Conservation (phyloP, 2,113 vertebrate species). For the Procapra przewalskii region DNA sequence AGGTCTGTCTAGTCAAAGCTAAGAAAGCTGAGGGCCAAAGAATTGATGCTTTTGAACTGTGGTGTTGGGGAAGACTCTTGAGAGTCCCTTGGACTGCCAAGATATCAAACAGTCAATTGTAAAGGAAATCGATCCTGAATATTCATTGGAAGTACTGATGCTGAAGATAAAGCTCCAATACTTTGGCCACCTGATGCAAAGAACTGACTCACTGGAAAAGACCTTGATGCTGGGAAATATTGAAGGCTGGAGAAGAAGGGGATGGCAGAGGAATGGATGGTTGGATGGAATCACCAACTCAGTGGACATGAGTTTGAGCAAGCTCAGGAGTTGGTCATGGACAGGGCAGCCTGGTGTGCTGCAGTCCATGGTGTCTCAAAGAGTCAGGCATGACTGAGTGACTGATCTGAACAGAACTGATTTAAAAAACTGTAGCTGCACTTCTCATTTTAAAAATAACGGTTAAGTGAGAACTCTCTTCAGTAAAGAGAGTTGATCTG, state of each 20-base stretch:
- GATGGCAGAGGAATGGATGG: neutral
- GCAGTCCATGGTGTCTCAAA: neutral
- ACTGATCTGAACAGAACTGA: neutral
- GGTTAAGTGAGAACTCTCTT: neutral
- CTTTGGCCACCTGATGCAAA: neutral
- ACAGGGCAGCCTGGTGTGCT: neutral
- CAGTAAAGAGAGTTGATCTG: neutral
- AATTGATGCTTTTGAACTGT: neutral
- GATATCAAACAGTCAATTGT: fast-evolving
- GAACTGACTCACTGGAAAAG: neutral
- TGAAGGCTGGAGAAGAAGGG: neutral
- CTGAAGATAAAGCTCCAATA: neutral
- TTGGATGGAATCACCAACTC: neutral
- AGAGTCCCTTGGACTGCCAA: neutral
- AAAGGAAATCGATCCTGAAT: neutral
- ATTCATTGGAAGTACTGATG: neutral
- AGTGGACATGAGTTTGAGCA: neutral
- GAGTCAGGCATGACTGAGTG: neutral
- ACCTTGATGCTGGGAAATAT: neutral
- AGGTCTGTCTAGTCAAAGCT: neutral
- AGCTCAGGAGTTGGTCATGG: neutral
- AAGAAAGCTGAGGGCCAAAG: neutral
- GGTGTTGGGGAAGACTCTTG: neutral
- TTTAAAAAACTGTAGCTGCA: neutral
- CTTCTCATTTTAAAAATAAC: neutral